These are phyloP conservation scores for Callionymus lyra DNA, from an alignment of 2,113 vertebrate species.

Conservation along the genomic window DNA sequence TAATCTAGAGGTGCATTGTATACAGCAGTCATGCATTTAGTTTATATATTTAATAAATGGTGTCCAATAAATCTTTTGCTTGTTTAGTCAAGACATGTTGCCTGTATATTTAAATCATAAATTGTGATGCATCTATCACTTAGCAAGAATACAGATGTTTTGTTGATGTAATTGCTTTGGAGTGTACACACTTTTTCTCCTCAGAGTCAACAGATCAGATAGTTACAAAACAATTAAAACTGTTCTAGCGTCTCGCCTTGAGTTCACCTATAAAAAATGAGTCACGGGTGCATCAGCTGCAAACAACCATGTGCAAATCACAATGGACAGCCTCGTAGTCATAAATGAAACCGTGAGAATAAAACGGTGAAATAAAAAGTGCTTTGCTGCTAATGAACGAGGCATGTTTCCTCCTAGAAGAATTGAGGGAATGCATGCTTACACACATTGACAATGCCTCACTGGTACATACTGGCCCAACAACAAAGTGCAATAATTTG, in stretches of 20 bases:
- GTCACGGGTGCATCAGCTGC: background rate
- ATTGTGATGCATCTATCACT: too few species aligned
- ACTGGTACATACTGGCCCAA: constrained; percentile 16
- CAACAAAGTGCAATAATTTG: constrained; percentile 36
- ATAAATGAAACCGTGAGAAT: constrained; percentile 54
- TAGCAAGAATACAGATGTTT: too few species aligned
- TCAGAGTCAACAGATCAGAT: too few species aligned
- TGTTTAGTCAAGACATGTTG: too few species aligned
- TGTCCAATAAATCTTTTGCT: constrained; percentile 57
- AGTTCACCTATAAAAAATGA: too few species aligned
- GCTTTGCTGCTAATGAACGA: constrained; percentile 55
- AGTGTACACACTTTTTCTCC: constrained; percentile 11
- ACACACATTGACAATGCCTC: constrained; percentile 16
- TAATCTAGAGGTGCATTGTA: too few species aligned
- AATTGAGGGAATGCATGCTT: constrained; percentile 18
- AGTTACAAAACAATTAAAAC: too few species aligned
- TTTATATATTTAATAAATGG: too few species aligned
- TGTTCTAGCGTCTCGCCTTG: too few species aligned
- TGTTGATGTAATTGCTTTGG: background rate
- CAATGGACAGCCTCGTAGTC: constrained; percentile 44
- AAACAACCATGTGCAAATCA: constrained; percentile 3
- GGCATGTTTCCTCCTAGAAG: constrained; percentile 54
- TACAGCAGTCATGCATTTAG: too few species aligned
- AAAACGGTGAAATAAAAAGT: constrained; percentile 61
- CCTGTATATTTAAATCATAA: too few species aligned